Evolutionary conservation across 2,888 invertebrate species (phyloP).

Genomic region (Cancer borealis): DNA sequence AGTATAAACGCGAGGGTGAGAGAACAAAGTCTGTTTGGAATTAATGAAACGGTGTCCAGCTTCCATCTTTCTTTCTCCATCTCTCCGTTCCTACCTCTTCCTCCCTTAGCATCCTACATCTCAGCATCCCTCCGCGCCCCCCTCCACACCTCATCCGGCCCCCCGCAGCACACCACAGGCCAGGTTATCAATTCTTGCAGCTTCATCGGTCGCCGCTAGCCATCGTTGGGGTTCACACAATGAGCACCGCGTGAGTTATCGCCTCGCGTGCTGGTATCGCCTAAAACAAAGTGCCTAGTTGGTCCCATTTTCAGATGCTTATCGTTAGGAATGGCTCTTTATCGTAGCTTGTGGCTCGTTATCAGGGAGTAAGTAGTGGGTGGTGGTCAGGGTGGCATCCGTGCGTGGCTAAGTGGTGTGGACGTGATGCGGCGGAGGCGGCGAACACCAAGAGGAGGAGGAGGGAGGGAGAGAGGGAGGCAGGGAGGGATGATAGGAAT

Average conservation of each 20-base stretch:
- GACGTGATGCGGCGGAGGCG: constrained; percentile 52
- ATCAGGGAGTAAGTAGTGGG: constrained; percentile 57
- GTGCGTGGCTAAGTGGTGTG: constrained; percentile 59
- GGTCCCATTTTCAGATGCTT: constrained; percentile 56
- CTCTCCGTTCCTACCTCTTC: not conserved
- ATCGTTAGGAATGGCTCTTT: constrained; percentile 38
- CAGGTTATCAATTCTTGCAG: constrained; percentile 54
- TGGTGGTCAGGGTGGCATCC: constrained; percentile 55
- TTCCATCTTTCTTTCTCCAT: not conserved
- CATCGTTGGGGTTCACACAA: not conserved
- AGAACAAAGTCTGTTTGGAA: not conserved
- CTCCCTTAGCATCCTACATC: not conserved
- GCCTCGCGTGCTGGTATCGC: constrained; percentile 55
- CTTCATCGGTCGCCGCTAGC: constrained; percentile 20
- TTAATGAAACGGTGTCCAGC: not conserved
- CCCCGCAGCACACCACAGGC: not conserved
- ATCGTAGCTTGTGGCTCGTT: constrained; percentile 46
- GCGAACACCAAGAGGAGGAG: not conserved
- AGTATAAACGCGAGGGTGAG: not conserved
- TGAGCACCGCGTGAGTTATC: constrained; percentile 49
- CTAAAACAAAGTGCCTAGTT: constrained; percentile 62
- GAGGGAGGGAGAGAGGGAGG: not conserved
- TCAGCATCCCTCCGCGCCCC: not conserved
- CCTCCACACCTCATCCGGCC: constrained; percentile 1
- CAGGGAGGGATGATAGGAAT: not conserved